Percentiles rank a stretch among this genome's conserved stretches.
Conservation (phyloP, 2,113 vertebrate species). For the Phyllostomus hastatus region DNA sequence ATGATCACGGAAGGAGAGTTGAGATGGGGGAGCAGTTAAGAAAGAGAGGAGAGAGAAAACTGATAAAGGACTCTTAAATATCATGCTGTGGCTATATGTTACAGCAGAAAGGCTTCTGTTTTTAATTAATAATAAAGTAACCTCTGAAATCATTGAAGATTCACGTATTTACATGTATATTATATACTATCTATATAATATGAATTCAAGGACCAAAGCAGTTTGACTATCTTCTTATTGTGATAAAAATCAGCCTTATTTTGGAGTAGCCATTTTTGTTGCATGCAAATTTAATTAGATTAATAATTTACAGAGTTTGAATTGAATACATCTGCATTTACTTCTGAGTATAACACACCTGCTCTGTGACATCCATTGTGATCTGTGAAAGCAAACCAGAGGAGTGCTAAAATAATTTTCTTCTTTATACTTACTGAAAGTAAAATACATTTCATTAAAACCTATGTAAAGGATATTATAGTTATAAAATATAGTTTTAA, state of each 20-base stretch:
- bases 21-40: neutral
- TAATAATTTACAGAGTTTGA: neutral
- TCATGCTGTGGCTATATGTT: neutral
- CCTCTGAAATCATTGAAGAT: neutral
- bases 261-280: neutral
- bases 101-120: neutral
- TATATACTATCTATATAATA: neutral
- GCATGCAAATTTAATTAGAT: neutral
- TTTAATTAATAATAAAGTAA: constrained; percentile 23
- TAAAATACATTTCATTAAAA: neutral
- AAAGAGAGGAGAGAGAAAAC: neutral
- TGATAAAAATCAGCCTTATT: constrained; percentile 5
- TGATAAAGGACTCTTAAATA: neutral
- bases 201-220: neutral
- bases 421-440: neutral
- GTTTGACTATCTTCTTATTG: neutral
- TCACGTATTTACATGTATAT: neutral
- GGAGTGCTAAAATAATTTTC: neutral
- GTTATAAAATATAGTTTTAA: neutral
- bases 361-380: neutral
- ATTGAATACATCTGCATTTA: neutral
- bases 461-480: neutral
- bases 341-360: neutral
- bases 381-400: neutral
- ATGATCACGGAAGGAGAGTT: neutral